Evolutionary conservation across 2,797 vertebrate genomes (phyloP).

Genomic region (Lacerta viridis): DNA sequence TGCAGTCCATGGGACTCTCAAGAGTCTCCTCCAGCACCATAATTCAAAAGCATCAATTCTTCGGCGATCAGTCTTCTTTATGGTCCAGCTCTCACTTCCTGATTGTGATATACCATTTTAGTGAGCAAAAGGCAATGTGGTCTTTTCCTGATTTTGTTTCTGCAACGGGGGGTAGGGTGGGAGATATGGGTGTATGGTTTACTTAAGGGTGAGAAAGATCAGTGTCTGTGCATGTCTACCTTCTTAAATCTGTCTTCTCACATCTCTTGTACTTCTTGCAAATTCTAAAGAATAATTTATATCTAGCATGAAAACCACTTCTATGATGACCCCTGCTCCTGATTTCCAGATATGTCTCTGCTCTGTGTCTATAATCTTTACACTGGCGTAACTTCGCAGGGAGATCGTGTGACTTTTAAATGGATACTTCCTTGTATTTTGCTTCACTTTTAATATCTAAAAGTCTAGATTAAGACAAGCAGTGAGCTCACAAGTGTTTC

Average conservation of each 20-base stretch:
- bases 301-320: no score
- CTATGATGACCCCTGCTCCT: no score
- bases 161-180: no score
- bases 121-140: background rate
- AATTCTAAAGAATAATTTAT: background rate
- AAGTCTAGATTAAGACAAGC: background rate
- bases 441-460: background rate
- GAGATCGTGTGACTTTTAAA: background rate
- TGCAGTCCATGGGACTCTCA: no score
- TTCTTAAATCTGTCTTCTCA: background rate
- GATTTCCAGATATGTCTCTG: background rate
- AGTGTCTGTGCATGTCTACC: background rate
- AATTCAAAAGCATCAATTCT: no score
- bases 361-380: background rate
- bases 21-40: no score
- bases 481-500: no score
- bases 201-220: background rate
- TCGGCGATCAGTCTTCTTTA: no score
- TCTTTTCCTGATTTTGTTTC: background rate
- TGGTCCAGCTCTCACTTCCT: no score
- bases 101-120: background rate
- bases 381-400: background rate
- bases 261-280: background rate
- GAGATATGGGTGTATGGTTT: background rate
- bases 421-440: background rate